These are phyloP conservation scores for Malacoctenus gilli DNA, from an alignment of 2,797 vertebrate genomes.

Conservation along the genomic window DNA sequence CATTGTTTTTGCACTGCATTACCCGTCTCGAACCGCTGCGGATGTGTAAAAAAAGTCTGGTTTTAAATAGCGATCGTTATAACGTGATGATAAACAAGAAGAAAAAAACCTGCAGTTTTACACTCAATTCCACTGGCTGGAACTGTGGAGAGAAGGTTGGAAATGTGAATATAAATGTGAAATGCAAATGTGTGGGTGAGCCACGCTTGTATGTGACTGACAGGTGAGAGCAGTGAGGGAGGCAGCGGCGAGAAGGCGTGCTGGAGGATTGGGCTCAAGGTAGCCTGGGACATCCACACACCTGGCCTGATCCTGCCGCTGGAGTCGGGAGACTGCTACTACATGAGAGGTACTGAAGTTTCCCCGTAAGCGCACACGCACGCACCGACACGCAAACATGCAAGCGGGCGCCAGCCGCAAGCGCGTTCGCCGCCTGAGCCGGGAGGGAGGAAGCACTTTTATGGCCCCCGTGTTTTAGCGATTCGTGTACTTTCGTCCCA, in stretches of 20 bases:
- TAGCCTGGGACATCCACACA: constrained; percentile 97
- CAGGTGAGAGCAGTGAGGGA: constrained; percentile 76
- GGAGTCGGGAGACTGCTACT: constrained; percentile 94
- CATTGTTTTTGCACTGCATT: constrained; percentile 2
- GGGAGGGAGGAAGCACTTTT: constrained; percentile 42
- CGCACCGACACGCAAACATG: constrained; percentile 24
- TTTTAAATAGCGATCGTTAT: not conserved
- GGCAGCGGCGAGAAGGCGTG: constrained; percentile 79
- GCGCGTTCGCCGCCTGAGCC: constrained; percentile 33
- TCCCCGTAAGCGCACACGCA: constrained; percentile 20
- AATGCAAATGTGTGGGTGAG: constrained; percentile 51
- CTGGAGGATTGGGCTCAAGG: constrained; percentile 94
- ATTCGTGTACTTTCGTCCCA: constrained; percentile 62
- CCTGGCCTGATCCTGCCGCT: constrained; percentile 92
- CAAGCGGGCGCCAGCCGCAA: not conserved
- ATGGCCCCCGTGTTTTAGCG: constrained; percentile 56
- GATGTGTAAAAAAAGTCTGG: not conserved
- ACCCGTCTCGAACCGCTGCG: not conserved
- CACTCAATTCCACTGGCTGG: constrained; percentile 20
- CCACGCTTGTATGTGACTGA: constrained; percentile 62
- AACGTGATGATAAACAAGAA: constrained; percentile 2
- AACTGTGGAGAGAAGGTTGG: constrained; percentile 26
- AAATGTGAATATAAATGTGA: constrained; percentile 48
- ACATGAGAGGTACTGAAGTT: constrained; percentile 90
- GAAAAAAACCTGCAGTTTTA: constrained; percentile 5